Conservation (phyloP, 2,888 invertebrate species). For the Drosophila siamana region DNA sequence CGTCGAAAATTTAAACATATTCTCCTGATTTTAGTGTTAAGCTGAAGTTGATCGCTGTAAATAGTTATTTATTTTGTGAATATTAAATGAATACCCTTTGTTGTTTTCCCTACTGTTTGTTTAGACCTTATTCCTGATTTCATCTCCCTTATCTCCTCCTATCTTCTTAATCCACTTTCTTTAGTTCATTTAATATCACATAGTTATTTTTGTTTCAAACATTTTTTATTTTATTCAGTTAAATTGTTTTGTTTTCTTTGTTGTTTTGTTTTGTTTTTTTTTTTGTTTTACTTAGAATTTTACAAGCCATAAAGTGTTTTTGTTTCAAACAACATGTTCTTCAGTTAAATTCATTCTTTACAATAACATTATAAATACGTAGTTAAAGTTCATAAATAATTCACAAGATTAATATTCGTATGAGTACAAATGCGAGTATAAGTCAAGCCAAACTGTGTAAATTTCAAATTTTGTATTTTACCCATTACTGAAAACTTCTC, state of each 20-base stretch:
- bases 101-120: background rate
- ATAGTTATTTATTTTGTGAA: background rate
- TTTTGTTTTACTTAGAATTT: constrained; percentile 14
- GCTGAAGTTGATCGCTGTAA: background rate
- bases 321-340: constrained; percentile 36
- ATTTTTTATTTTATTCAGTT: constrained; percentile 9
- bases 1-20: background rate
- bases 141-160: background rate
- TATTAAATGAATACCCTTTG: background rate
- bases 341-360: constrained; percentile 63
- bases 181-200: background rate
- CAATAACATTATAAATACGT: constrained; percentile 65
- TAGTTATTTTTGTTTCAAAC: constrained; percentile 16
- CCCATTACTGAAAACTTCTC: constrained; percentile 35
- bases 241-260: constrained; percentile 3
- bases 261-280: constrained; percentile 3
- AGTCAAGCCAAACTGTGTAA: constrained; percentile 69
- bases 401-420: constrained; percentile 61
- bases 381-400: constrained; percentile 54
- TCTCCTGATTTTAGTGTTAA: background rate
- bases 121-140: background rate
- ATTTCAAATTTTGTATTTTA: constrained; percentile 28
- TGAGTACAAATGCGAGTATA: constrained; percentile 82
- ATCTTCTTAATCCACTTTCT: background rate
- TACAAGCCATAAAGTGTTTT: constrained; percentile 22